Base-by-base conservation (phyloP, 2,113 vertebrate genomes). In the Seriola dumerili region DNA sequence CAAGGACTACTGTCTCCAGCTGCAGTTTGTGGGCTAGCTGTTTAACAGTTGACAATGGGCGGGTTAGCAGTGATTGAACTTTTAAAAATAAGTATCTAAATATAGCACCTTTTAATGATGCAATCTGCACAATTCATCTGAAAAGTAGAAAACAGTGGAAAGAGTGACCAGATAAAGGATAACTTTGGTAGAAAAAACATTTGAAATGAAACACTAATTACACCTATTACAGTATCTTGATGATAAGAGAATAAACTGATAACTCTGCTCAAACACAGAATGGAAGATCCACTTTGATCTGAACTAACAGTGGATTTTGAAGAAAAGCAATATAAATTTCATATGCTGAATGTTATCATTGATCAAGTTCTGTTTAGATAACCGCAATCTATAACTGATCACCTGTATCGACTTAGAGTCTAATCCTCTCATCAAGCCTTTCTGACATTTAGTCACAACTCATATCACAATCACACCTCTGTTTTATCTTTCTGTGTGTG, bases 371-470 rank as follows among this genome's bases (percentile, higher is more conserved):
- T 69, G 50, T 86, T 76, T 3, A 78, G 38, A 69, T 71, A 58
- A 70, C 52, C 36, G 46, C 55, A 25, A 76, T 82, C 63, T 75
- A 67, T 73, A 42, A 67, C 78, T 46, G 32, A 85, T 75, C 63
- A 73, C 34, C 19, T 57, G 13, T 50, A 66, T 80, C 46, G 7
- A 21, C 69, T 70, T 46, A 38, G 17, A 69, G 25, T 48, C 34
- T 62, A 44, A 50, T 80, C 69, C 21, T 63, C 67, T 71, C 75
- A 58, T 68, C 25, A 58, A 57, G 4, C 38, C 52, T 68, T 40
- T 36, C 21, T 61, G n/a, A 34, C 29, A 36, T 66, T 85, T 36
- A 67, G 67, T 64, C 25, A 52, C 62, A 77, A 10, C 16, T 79
- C 10, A 7, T 70, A 54, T 50, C 58, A 72, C 55, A 54, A 29